A percentile compares a stretch with the other conserved stretches of the same genome.
These are phyloP conservation scores for Megaceryle torquata DNA, from an alignment of 2,113 vertebrate genomes.

Conservation along the genomic window DNA sequence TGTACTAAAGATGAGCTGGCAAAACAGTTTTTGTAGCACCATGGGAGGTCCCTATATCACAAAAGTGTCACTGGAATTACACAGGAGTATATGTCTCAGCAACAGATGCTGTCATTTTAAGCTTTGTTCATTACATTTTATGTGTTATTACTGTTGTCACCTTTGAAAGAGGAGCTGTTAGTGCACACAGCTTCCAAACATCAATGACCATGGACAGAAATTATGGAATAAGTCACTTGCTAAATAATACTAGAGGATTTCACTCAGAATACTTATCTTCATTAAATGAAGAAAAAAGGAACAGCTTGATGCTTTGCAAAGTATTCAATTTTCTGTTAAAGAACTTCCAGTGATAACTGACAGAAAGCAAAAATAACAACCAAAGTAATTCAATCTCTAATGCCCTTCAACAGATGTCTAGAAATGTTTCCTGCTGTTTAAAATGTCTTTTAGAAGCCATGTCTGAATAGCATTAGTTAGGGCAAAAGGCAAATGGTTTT, in stretches of 20 bases:
- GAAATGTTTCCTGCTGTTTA: not conserved
- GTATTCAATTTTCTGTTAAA: not conserved
- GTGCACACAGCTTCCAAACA: not conserved
- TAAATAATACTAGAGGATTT: not conserved
- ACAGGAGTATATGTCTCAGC: not conserved
- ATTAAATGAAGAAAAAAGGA: not conserved
- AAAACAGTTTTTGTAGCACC: not conserved
- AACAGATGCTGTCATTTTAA: not conserved
- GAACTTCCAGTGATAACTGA: not conserved
- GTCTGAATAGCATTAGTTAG: not conserved
- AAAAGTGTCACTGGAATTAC: not conserved
- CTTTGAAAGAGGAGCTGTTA: not conserved
- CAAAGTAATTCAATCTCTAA: not conserved
- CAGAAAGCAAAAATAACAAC: not conserved
- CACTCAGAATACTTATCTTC: not conserved
- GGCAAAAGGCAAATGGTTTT: not conserved
- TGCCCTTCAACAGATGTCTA: not conserved
- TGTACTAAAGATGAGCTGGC: not conserved
- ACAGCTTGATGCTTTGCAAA: not conserved
- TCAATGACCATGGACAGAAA: not conserved
- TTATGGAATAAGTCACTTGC: not conserved
- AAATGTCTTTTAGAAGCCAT: not conserved
- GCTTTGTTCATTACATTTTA: not conserved
- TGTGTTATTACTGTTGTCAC: not conserved
- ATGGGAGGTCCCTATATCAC: not conserved